A percentile compares a stretch with the other conserved stretches of the same genome.
Evolutionary conservation across 2,888 invertebrate genomes (phyloP).

Genomic region (Cryptops parisi): DNA sequence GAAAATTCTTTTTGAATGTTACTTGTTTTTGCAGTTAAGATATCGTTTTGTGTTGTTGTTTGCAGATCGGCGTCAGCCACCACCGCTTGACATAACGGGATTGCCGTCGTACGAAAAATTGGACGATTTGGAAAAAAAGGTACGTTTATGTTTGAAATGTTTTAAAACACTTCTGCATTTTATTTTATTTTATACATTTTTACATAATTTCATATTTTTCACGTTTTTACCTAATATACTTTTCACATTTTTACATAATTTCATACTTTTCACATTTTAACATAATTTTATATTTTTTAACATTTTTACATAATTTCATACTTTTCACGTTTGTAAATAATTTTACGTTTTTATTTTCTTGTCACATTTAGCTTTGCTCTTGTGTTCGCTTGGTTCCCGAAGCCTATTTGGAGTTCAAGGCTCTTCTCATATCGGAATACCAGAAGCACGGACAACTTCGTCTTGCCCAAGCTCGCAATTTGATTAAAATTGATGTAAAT

Average conservation of each 20-base stretch:
- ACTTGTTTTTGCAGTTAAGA: not conserved
- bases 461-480: slow-evolving; percentile 61
- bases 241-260: too few relatives aligned
- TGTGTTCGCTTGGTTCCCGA: slow-evolving; percentile 56
- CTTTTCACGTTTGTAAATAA: not conserved
- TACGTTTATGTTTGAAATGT: slow-evolving; percentile 17
- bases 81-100: slow-evolving; percentile 50
- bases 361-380: slow-evolving; percentile 54
- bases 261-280: too few relatives aligned
- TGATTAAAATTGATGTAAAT: slow-evolving; percentile 87
- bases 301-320: not conserved
- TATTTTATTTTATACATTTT: too few relatives aligned
- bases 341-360: not conserved
- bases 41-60: not conserved
- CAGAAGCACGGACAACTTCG: slow-evolving; percentile 52
- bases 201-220: too few relatives aligned
- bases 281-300: too few relatives aligned
- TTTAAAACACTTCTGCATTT: not conserved
- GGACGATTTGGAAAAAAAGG: slow-evolving; percentile 49
- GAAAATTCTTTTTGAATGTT: too few relatives aligned
- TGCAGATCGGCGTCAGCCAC: slow-evolving; percentile 30
- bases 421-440: slow-evolving; percentile 56
- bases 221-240: too few relatives aligned
- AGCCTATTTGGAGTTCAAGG: slow-evolving; percentile 62
- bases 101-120: slow-evolving; percentile 63